Base-by-base conservation (phyloP, 2,113 vertebrate species). In the Pelmatolapia mariae region DNA sequence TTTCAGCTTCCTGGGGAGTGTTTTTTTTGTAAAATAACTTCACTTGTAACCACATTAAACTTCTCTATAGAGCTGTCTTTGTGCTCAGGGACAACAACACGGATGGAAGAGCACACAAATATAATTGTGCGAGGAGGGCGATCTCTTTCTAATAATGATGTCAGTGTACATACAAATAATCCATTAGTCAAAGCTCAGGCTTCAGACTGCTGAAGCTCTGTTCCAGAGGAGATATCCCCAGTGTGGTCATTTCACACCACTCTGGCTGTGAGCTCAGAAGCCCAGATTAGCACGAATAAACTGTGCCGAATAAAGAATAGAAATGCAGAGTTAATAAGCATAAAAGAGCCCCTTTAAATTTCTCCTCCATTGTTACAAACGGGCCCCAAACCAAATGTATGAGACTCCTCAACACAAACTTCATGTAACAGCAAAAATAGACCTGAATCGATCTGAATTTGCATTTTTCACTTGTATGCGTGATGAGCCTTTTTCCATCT, bases 401-500 rank as follows among this genome's bases (percentile, higher is more conserved):
- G 24, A 31, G 57, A 3, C n/a, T 11, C 16, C 63, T 43, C 7
- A 15, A 24, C 36, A 71, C 66, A 43, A 43, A 24, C 66, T 71
- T 71, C 12, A 16, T 16, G 13, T 10, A 71, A 71, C 38, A 10
- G n/a, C 4, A 19, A 29, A 76, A 76, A 5, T 29, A 19, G 71
- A 29, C 15, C 24, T 47, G 24, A 47, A 3, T 47, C 7, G 0
- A 71, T 22, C 12, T 43, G 0, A 24, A 6, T 24, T 6, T 76
- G 16, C 43, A 5, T 76, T 50, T 47, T 76, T 63, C 43, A 29
- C 71, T 19, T 47, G 8, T 47, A 6, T 18, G 18, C n/a, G 7
- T 8, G 26, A 15, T 40, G 22, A 63, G 59, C 26, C 26, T 1
- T 19, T 7, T n/a, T n/a, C n/a, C n/a, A n/a, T n/a, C n/a, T n/a